Evolutionary conservation across 2,113 vertebrate genomes (phyloP).

Genomic region (Falco punctatus): DNA sequence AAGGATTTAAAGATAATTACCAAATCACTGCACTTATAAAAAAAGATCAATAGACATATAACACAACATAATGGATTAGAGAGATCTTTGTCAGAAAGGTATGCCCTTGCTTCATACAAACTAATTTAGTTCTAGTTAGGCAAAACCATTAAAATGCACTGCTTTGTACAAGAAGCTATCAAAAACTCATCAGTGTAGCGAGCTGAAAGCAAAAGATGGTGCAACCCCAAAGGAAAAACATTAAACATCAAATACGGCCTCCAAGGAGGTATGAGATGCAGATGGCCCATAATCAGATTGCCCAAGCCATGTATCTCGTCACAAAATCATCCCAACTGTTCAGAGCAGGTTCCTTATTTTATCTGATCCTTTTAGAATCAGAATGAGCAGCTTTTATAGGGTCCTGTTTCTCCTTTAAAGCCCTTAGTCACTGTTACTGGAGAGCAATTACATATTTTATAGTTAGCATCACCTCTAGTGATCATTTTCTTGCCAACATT

Average conservation of each 20-base stretch:
- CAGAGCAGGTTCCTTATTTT: background rate
- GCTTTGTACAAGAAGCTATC: background rate
- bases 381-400: background rate
- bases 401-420: background rate
- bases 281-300: background rate
- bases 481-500: background rate
- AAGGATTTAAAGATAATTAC: background rate
- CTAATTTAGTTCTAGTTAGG: background rate
- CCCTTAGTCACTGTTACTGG: background rate
- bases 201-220: background rate
- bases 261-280: background rate
- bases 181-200: background rate
- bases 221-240: background rate
- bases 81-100: background rate
- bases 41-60: background rate
- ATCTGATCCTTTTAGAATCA: background rate
- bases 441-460: background rate
- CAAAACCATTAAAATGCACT: background rate
- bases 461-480: background rate
- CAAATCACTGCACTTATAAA: background rate
- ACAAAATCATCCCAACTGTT: background rate
- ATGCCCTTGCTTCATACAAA: background rate
- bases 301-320: background rate
- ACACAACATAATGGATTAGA: fast-evolving
- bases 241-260: background rate